Evolutionary conservation across 2,888 invertebrate species (phyloP), one percentile per base, ranked within the genome.

Genomic region (Ormyrus thymus): DNA sequence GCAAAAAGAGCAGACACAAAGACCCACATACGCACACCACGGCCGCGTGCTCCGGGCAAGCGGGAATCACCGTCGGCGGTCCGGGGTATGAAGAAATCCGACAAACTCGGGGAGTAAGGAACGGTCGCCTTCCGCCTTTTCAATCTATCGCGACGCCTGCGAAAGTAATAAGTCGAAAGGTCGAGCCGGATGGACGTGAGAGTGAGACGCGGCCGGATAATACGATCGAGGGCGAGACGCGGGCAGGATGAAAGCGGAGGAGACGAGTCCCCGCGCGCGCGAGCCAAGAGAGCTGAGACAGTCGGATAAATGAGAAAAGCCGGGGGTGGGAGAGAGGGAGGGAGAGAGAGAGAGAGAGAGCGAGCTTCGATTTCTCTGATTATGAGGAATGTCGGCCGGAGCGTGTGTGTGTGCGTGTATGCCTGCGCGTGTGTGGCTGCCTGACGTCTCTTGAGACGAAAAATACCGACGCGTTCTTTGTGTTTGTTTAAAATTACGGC

Each of bases 101-200:
- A 43, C 15, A 11, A 68, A 58, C 11, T 58, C 10, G 11, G 43
- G 55, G 45, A 10, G 7, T 53, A 51, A 8, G 51, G 10, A 10
- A 51, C 10, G 51, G 8, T 1, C 56, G 13, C 13, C 11, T n/a
- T 10, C 56, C 7, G 5, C 13, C 48, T n/a, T 82, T 84, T 82
- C 84, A 81, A 84, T 84, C 82, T 81, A 82, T 83, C 83, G 66
- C 81, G 81, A 76, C 82, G 74, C 81, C 80, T 76, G 82, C 83
- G 7, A 83, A 82, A 83, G 83, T 85, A 84, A 85, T 84, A 84
- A 84, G 83, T 83, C 79, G 79, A 72, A 82, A 83, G 82, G 84
- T 83, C 83, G 80, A 78, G 69, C 70, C 53, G 80, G 78, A 66
- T 29, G 80, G 62, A 68, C 15, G n/a, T 51, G 64, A 46, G 15